Base-by-base conservation (phyloP, 1,140 invertebrate genomes). In the Parapsyche elsis region DNA sequence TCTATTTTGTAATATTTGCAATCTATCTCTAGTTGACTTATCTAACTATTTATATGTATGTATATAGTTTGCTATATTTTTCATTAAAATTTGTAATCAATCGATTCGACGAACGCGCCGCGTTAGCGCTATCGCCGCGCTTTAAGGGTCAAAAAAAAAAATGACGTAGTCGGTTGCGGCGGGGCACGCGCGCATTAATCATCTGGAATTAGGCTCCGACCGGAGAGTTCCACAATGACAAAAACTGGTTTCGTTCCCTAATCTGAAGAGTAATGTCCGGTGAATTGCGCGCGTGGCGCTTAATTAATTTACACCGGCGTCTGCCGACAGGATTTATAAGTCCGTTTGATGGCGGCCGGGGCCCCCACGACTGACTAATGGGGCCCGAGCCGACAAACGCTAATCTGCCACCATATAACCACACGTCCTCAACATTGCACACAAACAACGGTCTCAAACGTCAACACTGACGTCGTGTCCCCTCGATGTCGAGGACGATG, bases 291-390 rank as follows among this genome's bases (percentile, higher is more conserved):
- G 71, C 81, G 81, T 79, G 81, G 79, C 79, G 59, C 45, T 80
- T 82, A 80, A 80, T 82, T 82, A 82, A 82, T 82, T 82, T 78
- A 80, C 78, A 76, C 81, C 76, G 78, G 77, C 76, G 71, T 81
- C 77, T 79, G 64, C 49, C 59, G 74, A 71, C 75, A 61, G 78
- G 78, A 82, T 82, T 82, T 82, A 82, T 53, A 53, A 70, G 74
- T 82, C 78, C 77, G 78, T 80, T 80, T 82, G 81, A 80, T n/a
- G 61, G 59, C 19, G 73, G 74, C 75, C 76, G 64, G 24, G 53
- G 30, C 64, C 61, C 64, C 76, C 53, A 45, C 75, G 49, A 53
- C 57, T 77, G 75, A 77, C 12, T 77, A 77, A 77, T 77, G 75
- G 24, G 9, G 10, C 53, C 26, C 30, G 57, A 4, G 14, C 53